These are phyloP conservation scores for Megaceryle maxima DNA, from an alignment of 2,113 vertebrate genomes.

Conservation along the genomic window DNA sequence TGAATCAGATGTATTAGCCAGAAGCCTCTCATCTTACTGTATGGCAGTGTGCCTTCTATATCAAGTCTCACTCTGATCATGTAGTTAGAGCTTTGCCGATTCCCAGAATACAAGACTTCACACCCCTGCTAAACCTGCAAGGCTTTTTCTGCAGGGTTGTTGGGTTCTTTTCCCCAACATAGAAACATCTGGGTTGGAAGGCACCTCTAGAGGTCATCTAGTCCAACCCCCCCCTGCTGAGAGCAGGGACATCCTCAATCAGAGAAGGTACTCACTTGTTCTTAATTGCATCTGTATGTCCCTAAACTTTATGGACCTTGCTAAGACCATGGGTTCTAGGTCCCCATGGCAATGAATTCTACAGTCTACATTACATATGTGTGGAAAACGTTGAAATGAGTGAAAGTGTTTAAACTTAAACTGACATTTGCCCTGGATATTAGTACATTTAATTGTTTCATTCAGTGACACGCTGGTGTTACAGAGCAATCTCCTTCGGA, in stretches of 20 bases:
- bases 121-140: not conserved
- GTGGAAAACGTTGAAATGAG: not conserved
- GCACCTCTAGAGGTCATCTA: too few relatives aligned
- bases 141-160: not conserved
- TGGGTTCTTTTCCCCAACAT: not conserved
- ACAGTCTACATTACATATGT: not conserved
- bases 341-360: not conserved
- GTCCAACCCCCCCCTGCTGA: too few relatives aligned
- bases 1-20: not conserved
- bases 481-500: not conserved
- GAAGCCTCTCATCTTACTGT: not conserved
- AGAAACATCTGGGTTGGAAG: too few relatives aligned
- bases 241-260: too few relatives aligned
- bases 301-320: not conserved
- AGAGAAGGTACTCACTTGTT: not conserved
- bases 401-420: not conserved
- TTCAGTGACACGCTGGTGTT: not conserved
- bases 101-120: not conserved
- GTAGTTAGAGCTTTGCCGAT: not conserved
- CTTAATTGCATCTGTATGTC: not conserved
- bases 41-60: not conserved
- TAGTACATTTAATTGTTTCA: not conserved
- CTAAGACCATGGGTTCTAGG: not conserved
- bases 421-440: not conserved
- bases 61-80: not conserved